A percentile compares a stretch with the other conserved stretches of the same genome.
Evolutionary conservation across 1,140 invertebrate species (phyloP).

Genomic region (Drosophila pseudoananassae): DNA sequence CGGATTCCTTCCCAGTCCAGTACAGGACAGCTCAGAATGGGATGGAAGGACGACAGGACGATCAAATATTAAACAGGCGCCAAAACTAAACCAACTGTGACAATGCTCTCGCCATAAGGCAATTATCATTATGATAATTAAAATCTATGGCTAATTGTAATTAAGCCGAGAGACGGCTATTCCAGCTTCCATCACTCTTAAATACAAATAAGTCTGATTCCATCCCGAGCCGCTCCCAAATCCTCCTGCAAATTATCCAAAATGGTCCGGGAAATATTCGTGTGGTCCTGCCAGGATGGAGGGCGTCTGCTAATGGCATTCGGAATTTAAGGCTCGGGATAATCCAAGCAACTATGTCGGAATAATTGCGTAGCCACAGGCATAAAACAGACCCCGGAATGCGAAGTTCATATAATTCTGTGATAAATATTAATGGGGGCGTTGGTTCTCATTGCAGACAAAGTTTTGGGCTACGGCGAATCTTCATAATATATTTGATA

Average conservation of each 20-base stretch:
- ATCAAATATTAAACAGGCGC: conserved; percentile 43
- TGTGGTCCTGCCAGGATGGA: not conserved
- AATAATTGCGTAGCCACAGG: conserved; percentile 21
- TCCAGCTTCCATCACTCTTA: conserved; percentile 17
- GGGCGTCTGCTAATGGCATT: conserved; percentile 22
- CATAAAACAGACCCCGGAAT: conserved; percentile 6
- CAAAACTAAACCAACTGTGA: conserved; percentile 66
- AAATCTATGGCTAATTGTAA: conserved; percentile 72
- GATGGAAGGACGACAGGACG: not conserved
- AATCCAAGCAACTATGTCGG: conserved; percentile 9
- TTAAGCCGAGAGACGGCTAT: conserved; percentile 4
- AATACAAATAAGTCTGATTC: conserved; percentile 49
- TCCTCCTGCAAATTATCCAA: too few relatives aligned
- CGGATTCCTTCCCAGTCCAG: not conserved
- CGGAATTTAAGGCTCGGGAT: conserved; percentile 5
- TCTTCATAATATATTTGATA: too few relatives aligned
- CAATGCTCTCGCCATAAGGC: conserved; percentile 46
- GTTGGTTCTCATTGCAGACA: too few relatives aligned
- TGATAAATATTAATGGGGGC: conserved; percentile 40
- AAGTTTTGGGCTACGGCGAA: too few relatives aligned
- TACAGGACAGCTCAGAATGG: too few relatives aligned
- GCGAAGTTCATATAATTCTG: conserved; percentile 20
- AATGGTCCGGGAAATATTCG: not conserved
- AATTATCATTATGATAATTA: conserved; percentile 74
- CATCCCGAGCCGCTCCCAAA: not conserved